These are phyloP conservation scores for Oriolus oriolus DNA, from an alignment of 2,113 vertebrate genomes.

Conservation along the genomic window DNA sequence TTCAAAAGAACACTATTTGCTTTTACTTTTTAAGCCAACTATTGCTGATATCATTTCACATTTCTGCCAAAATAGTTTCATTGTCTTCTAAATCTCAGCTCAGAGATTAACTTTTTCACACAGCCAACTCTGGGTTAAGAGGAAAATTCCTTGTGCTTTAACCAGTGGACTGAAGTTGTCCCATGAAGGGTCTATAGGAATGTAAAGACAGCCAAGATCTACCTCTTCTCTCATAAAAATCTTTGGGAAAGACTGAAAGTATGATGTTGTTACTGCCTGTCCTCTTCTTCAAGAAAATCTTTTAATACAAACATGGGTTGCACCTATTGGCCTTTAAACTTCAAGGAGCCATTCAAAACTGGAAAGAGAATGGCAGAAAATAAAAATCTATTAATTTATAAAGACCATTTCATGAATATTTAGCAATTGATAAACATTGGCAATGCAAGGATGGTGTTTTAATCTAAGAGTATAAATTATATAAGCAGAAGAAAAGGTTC, in stretches of 20 bases:
- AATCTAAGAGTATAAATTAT: neutral
- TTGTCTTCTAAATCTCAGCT: neutral
- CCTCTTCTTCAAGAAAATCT: neutral
- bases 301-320: neutral
- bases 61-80: neutral
- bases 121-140: neutral
- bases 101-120: neutral
- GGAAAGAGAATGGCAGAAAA: neutral
- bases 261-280: neutral
- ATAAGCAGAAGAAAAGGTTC: neutral
- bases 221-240: neutral
- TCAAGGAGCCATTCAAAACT: neutral
- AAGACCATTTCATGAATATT: neutral
- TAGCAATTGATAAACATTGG: neutral
- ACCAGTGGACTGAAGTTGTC: neutral
- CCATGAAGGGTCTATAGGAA: neutral
- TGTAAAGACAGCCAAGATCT: neutral
- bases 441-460: neutral
- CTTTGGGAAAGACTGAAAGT: neutral
- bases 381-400: neutral
- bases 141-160: neutral
- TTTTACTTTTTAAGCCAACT: neutral
- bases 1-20: neutral
- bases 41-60: neutral
- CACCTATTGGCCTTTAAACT: neutral